These are phyloP conservation scores for Cyrtonyx montezumae DNA, from an alignment of 2,113 vertebrate genomes.

Conservation along the genomic window DNA sequence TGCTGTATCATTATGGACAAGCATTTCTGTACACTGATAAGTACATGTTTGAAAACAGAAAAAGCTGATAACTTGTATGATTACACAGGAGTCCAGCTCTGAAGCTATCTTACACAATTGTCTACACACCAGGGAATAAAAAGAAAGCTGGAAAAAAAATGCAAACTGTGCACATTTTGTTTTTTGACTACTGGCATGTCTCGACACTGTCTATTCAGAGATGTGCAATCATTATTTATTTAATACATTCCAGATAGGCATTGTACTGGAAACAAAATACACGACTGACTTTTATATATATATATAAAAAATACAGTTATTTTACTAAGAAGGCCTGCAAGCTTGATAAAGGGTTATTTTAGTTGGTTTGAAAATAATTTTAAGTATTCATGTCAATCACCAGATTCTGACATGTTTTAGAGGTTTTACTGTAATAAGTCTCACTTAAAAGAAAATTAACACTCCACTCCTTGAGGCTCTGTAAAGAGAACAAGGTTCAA, in stretches of 20 bases:
- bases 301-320: neutral
- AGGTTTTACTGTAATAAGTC: neutral
- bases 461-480: neutral
- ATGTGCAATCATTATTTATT: neutral
- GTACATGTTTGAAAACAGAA: neutral
- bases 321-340: neutral
- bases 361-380: neutral
- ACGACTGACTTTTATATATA: neutral
- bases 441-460: slow-evolving; percentile 19
- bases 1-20: neutral
- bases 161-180: neutral
- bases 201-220: neutral
- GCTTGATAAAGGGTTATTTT: neutral
- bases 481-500: slow-evolving; percentile 6
- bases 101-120: neutral
- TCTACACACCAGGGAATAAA: neutral
- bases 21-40: neutral
- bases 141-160: neutral
- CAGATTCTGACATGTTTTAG: neutral
- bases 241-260: neutral
- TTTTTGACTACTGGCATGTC: neutral
- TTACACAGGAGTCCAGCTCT: neutral
- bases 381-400: neutral
- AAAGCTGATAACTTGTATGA: neutral
- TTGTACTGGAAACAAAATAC: neutral